These are phyloP conservation scores for Syngnathus floridae DNA, from an alignment of 2,113 vertebrate genomes.

Conservation along the genomic window DNA sequence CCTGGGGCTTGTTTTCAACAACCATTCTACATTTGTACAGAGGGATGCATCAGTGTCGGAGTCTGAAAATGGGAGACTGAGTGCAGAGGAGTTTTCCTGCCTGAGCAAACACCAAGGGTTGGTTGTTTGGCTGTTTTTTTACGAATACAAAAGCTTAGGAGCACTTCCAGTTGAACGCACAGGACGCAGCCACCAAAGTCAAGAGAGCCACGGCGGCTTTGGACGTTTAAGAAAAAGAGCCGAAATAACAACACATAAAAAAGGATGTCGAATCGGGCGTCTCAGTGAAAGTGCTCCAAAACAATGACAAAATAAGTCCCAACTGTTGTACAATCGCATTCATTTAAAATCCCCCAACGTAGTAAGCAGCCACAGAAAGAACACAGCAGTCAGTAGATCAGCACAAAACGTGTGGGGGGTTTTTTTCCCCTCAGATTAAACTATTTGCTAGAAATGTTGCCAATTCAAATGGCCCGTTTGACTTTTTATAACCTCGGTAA, in stretches of 20 bases:
- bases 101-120: slow-evolving; percentile 75
- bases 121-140: slow-evolving; percentile 56
- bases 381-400: slow-evolving; percentile 76
- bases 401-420: slow-evolving; percentile 37
- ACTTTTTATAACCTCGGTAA: not conserved
- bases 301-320: slow-evolving; percentile 16
- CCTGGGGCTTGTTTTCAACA: slow-evolving; percentile 77
- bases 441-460: not conserved
- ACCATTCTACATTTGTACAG: slow-evolving; percentile 78
- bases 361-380: slow-evolving; percentile 69
- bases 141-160: slow-evolving; percentile 75
- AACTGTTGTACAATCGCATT: slow-evolving; percentile 62
- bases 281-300: slow-evolving; percentile 30
- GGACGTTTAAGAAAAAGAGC: not conserved
- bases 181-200: not conserved
- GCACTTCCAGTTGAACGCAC: slow-evolving; percentile 23
- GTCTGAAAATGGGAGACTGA: slow-evolving; percentile 42
- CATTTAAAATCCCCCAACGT: slow-evolving; percentile 63
- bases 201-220: slow-evolving; percentile 7
- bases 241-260: not conserved
- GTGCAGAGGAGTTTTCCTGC: slow-evolving; percentile 55
- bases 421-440: slow-evolving; percentile 27
- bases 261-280: not conserved
- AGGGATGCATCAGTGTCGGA: slow-evolving; percentile 64
- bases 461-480: not conserved